These are phyloP conservation scores for Stictonetta naevosa DNA, from an alignment of 2,113 vertebrate genomes.

Conservation along the genomic window DNA sequence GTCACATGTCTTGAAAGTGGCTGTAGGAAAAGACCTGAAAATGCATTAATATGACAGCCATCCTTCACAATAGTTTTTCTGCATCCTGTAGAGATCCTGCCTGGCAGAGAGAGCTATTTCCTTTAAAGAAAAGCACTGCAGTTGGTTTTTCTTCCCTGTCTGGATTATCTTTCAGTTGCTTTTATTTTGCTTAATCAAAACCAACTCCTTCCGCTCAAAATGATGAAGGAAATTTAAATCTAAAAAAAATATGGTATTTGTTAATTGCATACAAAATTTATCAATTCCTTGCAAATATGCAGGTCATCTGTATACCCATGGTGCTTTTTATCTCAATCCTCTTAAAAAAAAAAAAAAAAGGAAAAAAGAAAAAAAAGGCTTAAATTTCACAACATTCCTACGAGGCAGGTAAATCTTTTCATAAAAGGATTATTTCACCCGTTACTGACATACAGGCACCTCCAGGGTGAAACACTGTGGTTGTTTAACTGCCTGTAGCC, in stretches of 20 bases:
- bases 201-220: background rate
- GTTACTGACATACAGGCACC: conserved; percentile 11
- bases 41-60: background rate
- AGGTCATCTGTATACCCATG: background rate
- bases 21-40: conserved; percentile 38
- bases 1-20: conserved; percentile 45
- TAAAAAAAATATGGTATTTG: background rate
- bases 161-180: background rate
- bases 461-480: conserved; percentile 5
- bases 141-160: background rate
- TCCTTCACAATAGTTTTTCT: conserved; percentile 19
- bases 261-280: background rate
- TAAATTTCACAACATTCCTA: conserved; percentile 8
- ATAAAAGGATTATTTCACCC: conserved; percentile 49
- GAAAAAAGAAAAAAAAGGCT: background rate
- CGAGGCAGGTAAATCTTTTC: conserved; percentile 39
- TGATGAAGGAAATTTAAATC: background rate
- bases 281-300: background rate
- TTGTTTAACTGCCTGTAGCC: conserved; percentile 34
- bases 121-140: background rate
- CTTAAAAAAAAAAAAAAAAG: background rate
- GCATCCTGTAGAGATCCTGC: background rate
- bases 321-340: background rate
- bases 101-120: background rate
- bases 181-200: conserved; percentile 9